Evolutionary conservation across 2,888 invertebrate species (phyloP).

Genomic region (Lottia gigantea): DNA sequence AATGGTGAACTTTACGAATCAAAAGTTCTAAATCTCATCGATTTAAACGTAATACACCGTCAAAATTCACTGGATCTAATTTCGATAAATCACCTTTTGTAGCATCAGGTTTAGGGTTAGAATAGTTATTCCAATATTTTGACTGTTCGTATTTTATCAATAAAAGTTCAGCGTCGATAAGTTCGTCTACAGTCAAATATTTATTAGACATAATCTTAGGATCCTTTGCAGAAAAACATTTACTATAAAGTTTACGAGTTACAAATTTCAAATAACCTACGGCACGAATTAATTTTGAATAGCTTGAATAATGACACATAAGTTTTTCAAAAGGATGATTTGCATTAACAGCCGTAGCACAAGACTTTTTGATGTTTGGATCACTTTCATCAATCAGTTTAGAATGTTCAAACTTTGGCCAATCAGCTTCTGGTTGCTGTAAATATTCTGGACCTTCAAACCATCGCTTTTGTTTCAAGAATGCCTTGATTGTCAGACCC

Average conservation of each 20-base stretch:
- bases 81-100: constrained; percentile 12
- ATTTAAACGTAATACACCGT: constrained; percentile 18
- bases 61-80: constrained; percentile 20
- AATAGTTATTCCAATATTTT: neutral
- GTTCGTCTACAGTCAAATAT: neutral
- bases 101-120: neutral
- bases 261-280: neutral
- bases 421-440: neutral
- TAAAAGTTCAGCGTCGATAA: neutral
- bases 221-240: too few species aligned
- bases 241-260: too few species aligned
- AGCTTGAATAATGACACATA: neutral
- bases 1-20: constrained; percentile 20
- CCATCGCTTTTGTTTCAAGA: neutral
- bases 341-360: neutral
- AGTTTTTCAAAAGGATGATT: neutral
- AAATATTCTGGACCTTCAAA: constrained; percentile 12
- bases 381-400: neutral
- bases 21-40: constrained; percentile 21
- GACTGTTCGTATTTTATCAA: constrained; percentile 12
- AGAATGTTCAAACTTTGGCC: neutral
- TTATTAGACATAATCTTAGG: too few species aligned
- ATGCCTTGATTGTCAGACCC: neutral
- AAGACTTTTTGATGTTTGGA: constrained; percentile 9
- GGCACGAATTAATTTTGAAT: neutral